A percentile compares a stretch with the other conserved stretches of the same genome.
These are phyloP conservation scores for Eucera pruinosa DNA, from an alignment of 2,888 invertebrate species.

Conservation along the genomic window DNA sequence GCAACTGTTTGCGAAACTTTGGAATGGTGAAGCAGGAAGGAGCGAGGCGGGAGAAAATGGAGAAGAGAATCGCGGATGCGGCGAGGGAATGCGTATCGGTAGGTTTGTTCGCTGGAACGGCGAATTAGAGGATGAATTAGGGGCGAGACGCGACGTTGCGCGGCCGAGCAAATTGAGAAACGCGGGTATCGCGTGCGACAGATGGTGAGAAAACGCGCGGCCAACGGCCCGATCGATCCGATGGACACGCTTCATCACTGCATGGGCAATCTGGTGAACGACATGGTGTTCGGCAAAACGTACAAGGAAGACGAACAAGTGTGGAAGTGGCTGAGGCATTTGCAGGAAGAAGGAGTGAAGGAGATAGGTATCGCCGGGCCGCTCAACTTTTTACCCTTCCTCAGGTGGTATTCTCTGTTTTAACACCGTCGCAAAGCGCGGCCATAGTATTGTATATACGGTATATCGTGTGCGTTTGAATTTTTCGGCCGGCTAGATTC, in stretches of 20 bases:
- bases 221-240: conserved; percentile 84
- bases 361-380: conserved; percentile 93
- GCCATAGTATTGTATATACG: too few species aligned
- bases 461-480: too few species aligned
- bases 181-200: too few species aligned
- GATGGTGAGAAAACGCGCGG: conserved; percentile 73
- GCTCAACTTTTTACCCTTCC: conserved; percentile 93
- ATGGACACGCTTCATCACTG: conserved; percentile 87
- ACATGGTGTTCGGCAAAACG: conserved; percentile 91
- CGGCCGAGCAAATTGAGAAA: too few species aligned
- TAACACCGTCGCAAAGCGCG: too few species aligned
- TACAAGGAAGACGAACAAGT: conserved; percentile 89
- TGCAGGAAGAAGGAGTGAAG: conserved; percentile 94
- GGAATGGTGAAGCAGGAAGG: conserved; percentile 88
- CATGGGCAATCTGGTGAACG: conserved; percentile 91
- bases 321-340: conserved; percentile 91
- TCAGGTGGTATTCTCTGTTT: conserved; percentile 86
- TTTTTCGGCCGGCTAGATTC: conserved; percentile 86
- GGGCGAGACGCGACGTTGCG: too few species aligned
- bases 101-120: too few species aligned
- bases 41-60: conserved; percentile 87
- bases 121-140: too few species aligned
- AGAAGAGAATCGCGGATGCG: conserved; percentile 87
- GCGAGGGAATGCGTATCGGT: conserved; percentile 88
- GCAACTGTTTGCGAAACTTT: conserved; percentile 89